Conservation (phyloP, 1,140 invertebrate species). For the Brachionus asplanchnoidis region DNA sequence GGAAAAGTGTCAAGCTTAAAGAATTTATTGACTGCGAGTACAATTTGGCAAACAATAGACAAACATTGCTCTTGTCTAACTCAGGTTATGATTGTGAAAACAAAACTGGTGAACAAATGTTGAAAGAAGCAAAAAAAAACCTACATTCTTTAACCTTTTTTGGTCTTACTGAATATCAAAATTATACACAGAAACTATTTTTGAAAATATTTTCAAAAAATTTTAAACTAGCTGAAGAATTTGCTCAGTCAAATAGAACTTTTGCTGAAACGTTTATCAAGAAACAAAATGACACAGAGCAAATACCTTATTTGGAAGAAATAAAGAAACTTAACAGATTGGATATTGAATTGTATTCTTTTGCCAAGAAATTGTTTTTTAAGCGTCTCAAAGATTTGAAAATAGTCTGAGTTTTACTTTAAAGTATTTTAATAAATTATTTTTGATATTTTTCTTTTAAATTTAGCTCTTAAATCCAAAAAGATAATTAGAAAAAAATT, state of each 20-base stretch:
- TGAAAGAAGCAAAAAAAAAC: slow-evolving; percentile 81
- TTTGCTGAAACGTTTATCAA: neutral
- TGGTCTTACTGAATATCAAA: slow-evolving; percentile 89
- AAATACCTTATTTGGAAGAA: slow-evolving; percentile 82
- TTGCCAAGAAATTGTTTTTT: slow-evolving; percentile 79
- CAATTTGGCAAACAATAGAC: slow-evolving; percentile 76
- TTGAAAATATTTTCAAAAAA: neutral
- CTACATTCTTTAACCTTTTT: slow-evolving; percentile 90
- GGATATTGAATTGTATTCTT: slow-evolving; percentile 59
- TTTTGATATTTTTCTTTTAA: too few relatives aligned
- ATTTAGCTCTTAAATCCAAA: too few relatives aligned
- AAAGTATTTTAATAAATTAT: too few relatives aligned
- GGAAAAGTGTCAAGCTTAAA: slow-evolving; percentile 59
- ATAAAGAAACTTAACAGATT: slow-evolving; percentile 55
- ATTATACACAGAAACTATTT: slow-evolving; percentile 59
- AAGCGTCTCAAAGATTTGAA: too few relatives aligned
- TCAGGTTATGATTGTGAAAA: slow-evolving; percentile 66
- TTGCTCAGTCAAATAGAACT: neutral
- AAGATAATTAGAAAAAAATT: too few relatives aligned
- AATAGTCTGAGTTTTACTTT: too few relatives aligned
- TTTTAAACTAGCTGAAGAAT: neutral
- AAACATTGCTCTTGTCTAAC: too few relatives aligned
- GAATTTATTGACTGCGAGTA: slow-evolving; percentile 82
- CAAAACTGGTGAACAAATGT: slow-evolving; percentile 61
- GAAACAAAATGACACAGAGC: slow-evolving; percentile 66